Base-by-base conservation (phyloP, 2,113 vertebrate species). In the Nipponia nippon region DNA sequence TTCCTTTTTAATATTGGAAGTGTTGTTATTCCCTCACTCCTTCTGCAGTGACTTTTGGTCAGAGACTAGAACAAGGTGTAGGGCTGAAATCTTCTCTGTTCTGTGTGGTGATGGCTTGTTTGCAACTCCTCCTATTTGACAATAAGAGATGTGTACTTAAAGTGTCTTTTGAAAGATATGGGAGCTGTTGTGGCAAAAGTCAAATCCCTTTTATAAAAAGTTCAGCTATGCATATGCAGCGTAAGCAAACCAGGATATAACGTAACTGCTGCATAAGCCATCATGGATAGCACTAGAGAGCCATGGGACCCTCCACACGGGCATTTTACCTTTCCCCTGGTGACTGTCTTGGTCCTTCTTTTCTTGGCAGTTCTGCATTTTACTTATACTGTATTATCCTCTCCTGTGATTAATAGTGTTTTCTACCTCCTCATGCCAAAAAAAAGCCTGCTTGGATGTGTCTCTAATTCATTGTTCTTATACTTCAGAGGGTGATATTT, bases 211-310 rank as follows among this genome's bases (percentile, higher is more conserved):
- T 55, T 56, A 2, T 70, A 29, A 67, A 38, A 65, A 42, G 25
- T 72, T 58, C 27, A 63, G 59, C 0, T 0, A 23, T 63, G 22
- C 29, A 15, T 26, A 4, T 50, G 16, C 8, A 69, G 49, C 30
- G 18, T n/a, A 52, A 85, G 34, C 47, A 55, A 83, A 83, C 10
- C 16, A 11, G 21, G 29, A 11, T 61, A 2, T 26, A 50, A 40
- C 3, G 1, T 42, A 69, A 19, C 13, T 69, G 34, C 66, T 67
- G 46, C 1, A 0, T 66, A 27, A 73, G 49, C 25, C 5, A 17
- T n/a, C 58, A 18, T 23, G 42, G 32, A 5, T 7, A 50, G 67
- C 44, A 8, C 34, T 47, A 10, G 58, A 29, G 49, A 66, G 38
- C n/a, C 55, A 0, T 7, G 19, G 44, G 34, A n/a, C 36, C 47